These are phyloP conservation scores for Lasioglossum leucozonium DNA, from an alignment of 2,888 invertebrate genomes.

Conservation along the genomic window DNA sequence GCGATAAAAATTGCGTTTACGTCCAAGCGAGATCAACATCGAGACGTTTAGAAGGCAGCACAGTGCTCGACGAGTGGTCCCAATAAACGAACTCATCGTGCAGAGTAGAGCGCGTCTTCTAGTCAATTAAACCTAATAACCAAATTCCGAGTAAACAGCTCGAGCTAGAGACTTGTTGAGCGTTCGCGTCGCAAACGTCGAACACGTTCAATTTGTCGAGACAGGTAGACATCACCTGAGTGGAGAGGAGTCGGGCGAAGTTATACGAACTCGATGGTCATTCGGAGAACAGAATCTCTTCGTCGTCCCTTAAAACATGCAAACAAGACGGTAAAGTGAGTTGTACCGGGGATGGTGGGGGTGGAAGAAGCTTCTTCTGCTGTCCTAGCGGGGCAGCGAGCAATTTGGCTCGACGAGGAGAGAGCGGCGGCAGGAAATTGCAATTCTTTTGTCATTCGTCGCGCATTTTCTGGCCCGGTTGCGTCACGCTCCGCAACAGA, in stretches of 20 bases:
- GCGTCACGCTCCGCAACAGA: neutral
- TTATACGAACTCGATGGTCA: neutral
- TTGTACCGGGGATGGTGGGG: neutral
- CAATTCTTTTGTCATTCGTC: conserved; percentile 15
- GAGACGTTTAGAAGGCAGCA: too few species aligned
- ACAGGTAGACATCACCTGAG: neutral
- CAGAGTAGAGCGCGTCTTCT: neutral
- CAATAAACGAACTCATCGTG: neutral
- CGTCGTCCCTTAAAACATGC: neutral
- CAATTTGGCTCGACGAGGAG: neutral
- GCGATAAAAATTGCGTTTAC: neutral
- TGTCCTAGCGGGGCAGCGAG: neutral
- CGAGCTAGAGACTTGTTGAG: neutral
- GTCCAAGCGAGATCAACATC: too few species aligned
- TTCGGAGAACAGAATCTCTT: neutral
- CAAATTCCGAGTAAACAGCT: neutral
- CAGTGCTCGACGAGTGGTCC: too few species aligned
- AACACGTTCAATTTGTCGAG: neutral
- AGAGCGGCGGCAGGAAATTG: neutral
- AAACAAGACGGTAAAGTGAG: neutral
- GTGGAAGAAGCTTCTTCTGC: neutral
- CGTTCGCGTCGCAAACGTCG: neutral
- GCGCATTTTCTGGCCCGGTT: conserved; percentile 10
- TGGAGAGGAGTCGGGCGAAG: neutral
- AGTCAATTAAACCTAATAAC: neutral